Conservation (phyloP, 2,888 invertebrate genomes). For the Acrobeloides nanus region DNA sequence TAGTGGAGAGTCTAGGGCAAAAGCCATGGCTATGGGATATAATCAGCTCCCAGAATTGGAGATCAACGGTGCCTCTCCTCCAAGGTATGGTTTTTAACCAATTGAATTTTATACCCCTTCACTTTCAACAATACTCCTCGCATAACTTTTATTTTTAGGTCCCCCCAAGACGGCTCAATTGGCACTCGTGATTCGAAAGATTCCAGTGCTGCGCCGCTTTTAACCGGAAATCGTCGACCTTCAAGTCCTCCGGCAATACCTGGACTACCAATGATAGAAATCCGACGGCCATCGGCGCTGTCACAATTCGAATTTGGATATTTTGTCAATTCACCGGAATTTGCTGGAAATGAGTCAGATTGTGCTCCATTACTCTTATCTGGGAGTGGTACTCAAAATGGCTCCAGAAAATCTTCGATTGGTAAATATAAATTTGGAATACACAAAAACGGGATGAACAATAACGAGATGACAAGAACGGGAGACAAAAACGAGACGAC, state of each 20-base stretch:
- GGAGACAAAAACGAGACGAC: too few species aligned
- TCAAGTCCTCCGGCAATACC: constrained; percentile 51
- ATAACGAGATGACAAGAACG: too few species aligned
- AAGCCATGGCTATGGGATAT: constrained; percentile 23
- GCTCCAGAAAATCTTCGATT: constrained; percentile 32
- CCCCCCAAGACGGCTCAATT: constrained; percentile 13
- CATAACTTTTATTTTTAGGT: constrained; percentile 16
- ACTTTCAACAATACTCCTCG: constrained; percentile 1
- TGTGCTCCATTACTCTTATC: constrained; percentile 47
- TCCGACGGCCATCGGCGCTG: constrained; percentile 48
- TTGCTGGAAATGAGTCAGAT: constrained; percentile 37
- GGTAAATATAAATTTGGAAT: constrained; percentile 12
- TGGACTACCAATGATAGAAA: constrained; percentile 51
- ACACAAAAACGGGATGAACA: too few species aligned
- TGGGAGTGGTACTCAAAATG: constrained; percentile 22
- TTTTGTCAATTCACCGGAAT: constrained; percentile 51
- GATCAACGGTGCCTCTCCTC: constrained; percentile 50
- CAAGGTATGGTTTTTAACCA: constrained; percentile 22
- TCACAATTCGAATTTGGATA: constrained; percentile 53
- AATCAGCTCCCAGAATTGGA: constrained; percentile 49
- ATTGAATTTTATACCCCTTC: not conserved
- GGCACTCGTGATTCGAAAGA: constrained; percentile 15
- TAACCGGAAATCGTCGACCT: constrained; percentile 35
- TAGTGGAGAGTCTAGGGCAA: constrained; percentile 11
- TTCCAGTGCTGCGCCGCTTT: constrained; percentile 22